A percentile compares a stretch with the other conserved stretches of the same genome.
Evolutionary conservation across 2,888 invertebrate species (phyloP).

Genomic region (Pollenia griseotomentosa): DNA sequence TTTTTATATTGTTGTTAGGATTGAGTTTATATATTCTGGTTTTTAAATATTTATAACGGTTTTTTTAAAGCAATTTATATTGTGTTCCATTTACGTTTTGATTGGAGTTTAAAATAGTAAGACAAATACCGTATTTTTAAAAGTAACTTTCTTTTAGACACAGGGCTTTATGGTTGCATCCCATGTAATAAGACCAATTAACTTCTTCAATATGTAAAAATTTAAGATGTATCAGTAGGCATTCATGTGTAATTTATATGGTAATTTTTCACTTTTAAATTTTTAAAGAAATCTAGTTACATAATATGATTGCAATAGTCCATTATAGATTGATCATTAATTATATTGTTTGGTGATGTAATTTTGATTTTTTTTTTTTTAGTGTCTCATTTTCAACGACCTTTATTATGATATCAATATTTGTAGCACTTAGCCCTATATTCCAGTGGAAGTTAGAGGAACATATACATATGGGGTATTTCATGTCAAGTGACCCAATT

Average conservation of each 20-base stretch:
- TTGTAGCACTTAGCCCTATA: no score
- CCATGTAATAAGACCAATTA: background rate
- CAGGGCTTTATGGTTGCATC: background rate
- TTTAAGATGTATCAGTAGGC: slow-evolving; percentile 4
- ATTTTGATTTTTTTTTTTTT: no score
- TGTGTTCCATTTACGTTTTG: background rate
- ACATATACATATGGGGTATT: no score
- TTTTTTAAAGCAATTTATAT: slow-evolving; percentile 16
- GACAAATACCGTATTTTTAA: background rate
- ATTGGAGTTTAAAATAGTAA: background rate
- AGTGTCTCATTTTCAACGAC: no score
- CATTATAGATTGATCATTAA: no score
- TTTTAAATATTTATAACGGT: slow-evolving; percentile 49
- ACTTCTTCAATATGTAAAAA: background rate
- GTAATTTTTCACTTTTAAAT: background rate
- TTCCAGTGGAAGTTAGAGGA: no score
- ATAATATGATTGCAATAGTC: no score
- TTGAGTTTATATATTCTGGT: background rate
- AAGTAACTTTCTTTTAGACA: slow-evolving; percentile 21
- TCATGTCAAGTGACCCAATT: no score
- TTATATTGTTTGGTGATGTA: no score
- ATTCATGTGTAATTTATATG: background rate
- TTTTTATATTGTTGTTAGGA: slow-evolving; percentile 26
- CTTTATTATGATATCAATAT: no score
- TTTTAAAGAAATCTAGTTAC: no score